Evolutionary conservation across 1,140 invertebrate species (phyloP), one percentile per base, ranked within the genome.

Genomic region (Drosophila funebris): DNA sequence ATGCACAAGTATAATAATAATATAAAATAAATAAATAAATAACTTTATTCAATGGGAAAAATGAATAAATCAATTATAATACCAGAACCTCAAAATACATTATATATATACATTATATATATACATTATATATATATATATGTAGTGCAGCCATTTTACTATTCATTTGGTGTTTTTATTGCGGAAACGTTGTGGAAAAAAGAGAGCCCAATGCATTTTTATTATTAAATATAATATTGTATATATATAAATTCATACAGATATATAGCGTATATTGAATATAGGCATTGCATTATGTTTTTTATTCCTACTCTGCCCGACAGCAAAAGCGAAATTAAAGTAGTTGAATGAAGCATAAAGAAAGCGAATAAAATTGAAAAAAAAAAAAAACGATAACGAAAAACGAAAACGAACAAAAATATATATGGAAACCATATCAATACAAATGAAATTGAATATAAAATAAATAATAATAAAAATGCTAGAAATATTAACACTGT

Each of bases 1-100:
- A 83, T 87, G 84, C 83, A 87, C 83, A 87, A 87, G 75, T 78
- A 87, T 78, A 82, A 85, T 76, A 84, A 76, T 78, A 73, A 78
- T 69, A 83, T 66, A 75, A 68, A 70, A 75, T 70, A 83, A 74
- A 78, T 78, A 79, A 61, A 79, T 48, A 77, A 84, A 85, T 77
- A 84, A 80, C 73, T 70, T 67, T 73, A 85, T 75, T 87, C 43
- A 73, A 64, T 72, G 41, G 24, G 24, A 56, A 48, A 69, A 69
- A 66, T 60, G 63, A 64, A 72, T 77, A 75, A 70, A 66, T 64
- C 66, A 78, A 76, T 73, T 84, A 70, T 57, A 76, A 73, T 68
- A 61, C 71, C 33, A 29, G 29, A 48, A 50, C 14, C 33, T 18
- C 31, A 36, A 14, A 9, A 14, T n/a, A 36, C 9, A 36, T 36